Evolutionary conservation across 2,888 invertebrate genomes (phyloP).

Genomic region (Melanotus villosus): DNA sequence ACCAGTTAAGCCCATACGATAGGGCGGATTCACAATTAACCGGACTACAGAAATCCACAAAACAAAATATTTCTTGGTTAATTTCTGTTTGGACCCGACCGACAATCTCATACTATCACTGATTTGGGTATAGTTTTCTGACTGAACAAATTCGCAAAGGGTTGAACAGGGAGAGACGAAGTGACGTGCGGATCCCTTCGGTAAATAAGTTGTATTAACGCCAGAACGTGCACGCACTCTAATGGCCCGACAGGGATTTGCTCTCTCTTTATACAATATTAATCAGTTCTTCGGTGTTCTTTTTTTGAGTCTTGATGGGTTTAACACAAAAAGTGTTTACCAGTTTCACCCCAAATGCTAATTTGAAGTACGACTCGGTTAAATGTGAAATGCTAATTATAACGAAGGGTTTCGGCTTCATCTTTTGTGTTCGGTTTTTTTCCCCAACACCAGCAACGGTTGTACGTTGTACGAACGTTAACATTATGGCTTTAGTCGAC

Average conservation of each 20-base stretch:
- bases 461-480: too few species aligned
- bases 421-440: background rate
- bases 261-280: slow-evolving; percentile 32
- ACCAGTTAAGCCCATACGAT: slow-evolving; percentile 18
- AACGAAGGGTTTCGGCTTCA: background rate
- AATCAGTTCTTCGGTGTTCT: slow-evolving; percentile 23
- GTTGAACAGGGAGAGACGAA: slow-evolving; percentile 17
- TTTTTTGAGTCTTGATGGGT: slow-evolving; percentile 5
- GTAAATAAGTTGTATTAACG: slow-evolving; percentile 29
- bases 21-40: slow-evolving; percentile 21
- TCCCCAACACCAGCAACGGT: background rate
- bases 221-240: slow-evolving; percentile 27
- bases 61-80: slow-evolving; percentile 25
- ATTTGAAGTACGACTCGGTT: slow-evolving; percentile 24
- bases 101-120: background rate
- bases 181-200: slow-evolving; percentile 20
- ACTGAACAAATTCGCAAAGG: slow-evolving; percentile 16
- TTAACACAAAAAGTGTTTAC: slow-evolving; percentile 30
- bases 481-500: background rate
- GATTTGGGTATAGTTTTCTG: slow-evolving; percentile 11
- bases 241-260: slow-evolving; percentile 35
- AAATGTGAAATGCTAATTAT: slow-evolving; percentile 27
- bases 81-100: background rate
- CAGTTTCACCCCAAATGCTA: slow-evolving; percentile 24
- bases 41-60: slow-evolving; percentile 27